Evolutionary conservation across 2,888 invertebrate species (phyloP), one percentile per base, ranked within the genome.

Genomic region (Callyntrura sp.): DNA sequence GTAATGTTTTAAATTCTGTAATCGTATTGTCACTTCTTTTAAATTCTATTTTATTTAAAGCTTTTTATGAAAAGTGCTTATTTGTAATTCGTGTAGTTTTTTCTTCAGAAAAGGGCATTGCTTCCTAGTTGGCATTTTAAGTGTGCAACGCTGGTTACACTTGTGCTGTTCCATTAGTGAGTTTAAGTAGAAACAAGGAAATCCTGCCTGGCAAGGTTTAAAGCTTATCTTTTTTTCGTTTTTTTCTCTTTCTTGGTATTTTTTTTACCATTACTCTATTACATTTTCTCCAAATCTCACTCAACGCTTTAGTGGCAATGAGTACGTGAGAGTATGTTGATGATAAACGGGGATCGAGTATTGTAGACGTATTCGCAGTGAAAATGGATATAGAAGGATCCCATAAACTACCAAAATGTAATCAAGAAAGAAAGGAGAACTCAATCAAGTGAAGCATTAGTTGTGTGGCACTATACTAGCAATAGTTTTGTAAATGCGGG

Each of bases 371-470:
- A n/a, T n/a, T n/a, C n/a, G n/a, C n/a, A n/a, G 65, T n/a, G 28
- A n/a, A 17, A 43, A 70, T 43, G n/a, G 70, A 70, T 70, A 17
- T 43, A 70, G 70, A 79, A 43, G 73, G 57, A 76, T 78, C 23
- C 62, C 70, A 81, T 88, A 88, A 88, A 88, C 81, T 82, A 57
- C 55, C 17, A 82, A 88, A 88, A 88, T 82, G 82, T 88, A 88
- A 88, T 88, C 88, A 88, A 88, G 73, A 62, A 88, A 45, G 82
- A 82, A 82, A 84, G 62, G 20, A 82, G 88, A 88, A 88, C 88
- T 88, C 88, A 88, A 82, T 88, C 88, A 88, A 73, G 65, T 48
- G 35, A 25, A 62, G 86, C 76, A 86, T 86, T 86, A 86, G 79
- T 9, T n/a, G n/a, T n/a, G n/a, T n/a, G n/a, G n/a, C n/a, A n/a